phyloP scores from a whole-genome alignment of 2,113 vertebrate species.

The Oncorhynchus kisutch region DNA sequence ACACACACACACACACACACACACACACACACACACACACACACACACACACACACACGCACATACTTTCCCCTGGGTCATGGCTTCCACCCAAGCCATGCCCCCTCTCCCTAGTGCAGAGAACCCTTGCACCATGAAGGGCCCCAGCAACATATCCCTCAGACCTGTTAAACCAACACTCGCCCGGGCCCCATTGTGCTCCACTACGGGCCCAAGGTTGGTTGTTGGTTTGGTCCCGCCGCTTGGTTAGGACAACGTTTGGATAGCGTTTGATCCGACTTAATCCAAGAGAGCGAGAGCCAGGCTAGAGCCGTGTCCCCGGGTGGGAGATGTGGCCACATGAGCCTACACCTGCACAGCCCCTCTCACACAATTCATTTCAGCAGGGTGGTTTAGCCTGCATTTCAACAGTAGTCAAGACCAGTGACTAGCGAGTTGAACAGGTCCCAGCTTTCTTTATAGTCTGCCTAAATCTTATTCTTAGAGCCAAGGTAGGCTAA shows the following conservation, averaged over 20 bases:
- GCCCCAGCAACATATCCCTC: conserved; percentile 50
- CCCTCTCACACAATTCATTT: background rate
- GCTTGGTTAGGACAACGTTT: conserved; percentile 65
- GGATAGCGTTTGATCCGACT: conserved; percentile 61
- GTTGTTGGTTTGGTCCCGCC: conserved; percentile 66
- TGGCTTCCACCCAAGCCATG: background rate
- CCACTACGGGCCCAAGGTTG: conserved; percentile 55
- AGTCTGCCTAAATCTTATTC: too few relatives aligned
- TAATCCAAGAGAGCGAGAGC: conserved; percentile 66
- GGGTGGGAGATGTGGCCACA: conserved; percentile 17
- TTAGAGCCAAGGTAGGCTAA: too few relatives aligned
- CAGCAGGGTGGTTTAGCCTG: too few relatives aligned
- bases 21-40: too few relatives aligned
- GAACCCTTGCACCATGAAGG: conserved; percentile 52
- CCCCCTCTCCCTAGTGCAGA: conserved; percentile 48
- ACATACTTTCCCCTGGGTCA: too few relatives aligned
- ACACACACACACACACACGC: too few relatives aligned
- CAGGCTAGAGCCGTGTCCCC: conserved; percentile 37
- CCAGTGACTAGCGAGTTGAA: too few relatives aligned
- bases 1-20: too few relatives aligned
- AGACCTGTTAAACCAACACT: conserved; percentile 67
- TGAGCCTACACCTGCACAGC: conserved; percentile 50
- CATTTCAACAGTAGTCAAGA: background rate
- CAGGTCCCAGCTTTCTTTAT: too few relatives aligned
- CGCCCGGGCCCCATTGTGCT: conserved; percentile 61